A percentile compares a stretch with the other conserved stretches of the same genome.
Evolutionary conservation across 2,797 vertebrate genomes (phyloP).

Genomic region (Chaunax sp.): DNA sequence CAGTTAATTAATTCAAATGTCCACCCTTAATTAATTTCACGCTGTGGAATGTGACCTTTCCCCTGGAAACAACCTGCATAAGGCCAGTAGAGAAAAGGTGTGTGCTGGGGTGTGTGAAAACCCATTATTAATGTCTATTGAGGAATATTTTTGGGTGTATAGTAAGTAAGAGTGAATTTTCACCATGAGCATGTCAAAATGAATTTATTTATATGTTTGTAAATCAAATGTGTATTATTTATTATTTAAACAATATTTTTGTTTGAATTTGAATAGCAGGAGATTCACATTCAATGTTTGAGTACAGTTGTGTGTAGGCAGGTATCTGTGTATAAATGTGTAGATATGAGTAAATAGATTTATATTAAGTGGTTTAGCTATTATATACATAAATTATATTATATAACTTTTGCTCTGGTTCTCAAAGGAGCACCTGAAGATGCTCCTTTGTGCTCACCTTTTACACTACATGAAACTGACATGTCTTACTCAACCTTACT

Average conservation of each 20-base stretch:
- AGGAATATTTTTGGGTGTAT: slow-evolving; percentile 10
- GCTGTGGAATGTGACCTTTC: slow-evolving; percentile 61
- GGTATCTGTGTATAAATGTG: too few relatives aligned
- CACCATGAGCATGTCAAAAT: neutral
- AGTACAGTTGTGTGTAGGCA: neutral
- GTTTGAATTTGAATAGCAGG: neutral
- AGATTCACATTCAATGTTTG: too few relatives aligned
- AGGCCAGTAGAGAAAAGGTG: slow-evolving; percentile 30
- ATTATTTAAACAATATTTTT: neutral
- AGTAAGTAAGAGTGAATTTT: slow-evolving; percentile 16
- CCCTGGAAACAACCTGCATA: slow-evolving; percentile 63
- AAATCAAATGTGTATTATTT: neutral
- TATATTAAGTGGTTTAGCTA: too few relatives aligned
- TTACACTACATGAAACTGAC: too few relatives aligned
- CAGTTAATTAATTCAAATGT: slow-evolving; percentile 80
- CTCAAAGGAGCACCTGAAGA: too few relatives aligned
- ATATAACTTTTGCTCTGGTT: too few relatives aligned
- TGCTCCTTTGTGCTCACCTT: too few relatives aligned
- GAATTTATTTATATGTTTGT: neutral
- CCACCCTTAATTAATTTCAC: slow-evolving; percentile 76
- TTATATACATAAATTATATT: too few relatives aligned
- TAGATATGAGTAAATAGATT: too few relatives aligned
- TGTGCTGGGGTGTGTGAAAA: slow-evolving; percentile 25
- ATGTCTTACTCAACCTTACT: too few relatives aligned
- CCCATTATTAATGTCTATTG: neutral